These are phyloP conservation scores for Listronotus oregonensis DNA, from an alignment of 1,140 invertebrate species.

Conservation along the genomic window DNA sequence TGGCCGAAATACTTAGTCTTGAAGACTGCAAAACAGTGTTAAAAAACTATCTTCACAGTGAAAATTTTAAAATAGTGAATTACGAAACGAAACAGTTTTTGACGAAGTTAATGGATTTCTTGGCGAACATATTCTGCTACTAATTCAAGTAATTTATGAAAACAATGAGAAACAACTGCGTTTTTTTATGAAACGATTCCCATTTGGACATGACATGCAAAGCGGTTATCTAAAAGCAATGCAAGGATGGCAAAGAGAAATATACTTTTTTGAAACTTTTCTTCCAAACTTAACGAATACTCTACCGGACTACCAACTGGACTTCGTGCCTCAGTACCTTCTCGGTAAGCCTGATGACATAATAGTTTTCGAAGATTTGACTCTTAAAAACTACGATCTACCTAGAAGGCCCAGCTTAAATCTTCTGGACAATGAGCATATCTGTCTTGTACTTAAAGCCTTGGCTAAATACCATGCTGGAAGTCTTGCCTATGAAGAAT, in stretches of 20 bases:
- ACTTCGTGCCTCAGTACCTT: constrained; percentile 56
- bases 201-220: constrained; percentile 52
- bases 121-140: constrained; percentile 57
- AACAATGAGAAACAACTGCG: constrained; percentile 36
- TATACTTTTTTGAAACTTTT: constrained; percentile 56
- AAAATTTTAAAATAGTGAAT: constrained; percentile 20
- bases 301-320: constrained; percentile 31
- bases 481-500: constrained; percentile 60
- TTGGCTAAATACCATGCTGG: constrained; percentile 63
- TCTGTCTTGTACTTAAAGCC: constrained; percentile 58
- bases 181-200: constrained; percentile 61
- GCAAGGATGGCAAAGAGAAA: constrained; percentile 60
- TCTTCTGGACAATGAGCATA: constrained; percentile 58
- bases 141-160: constrained; percentile 31
- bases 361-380: constrained; percentile 59
- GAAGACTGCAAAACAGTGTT: constrained; percentile 4
- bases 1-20: too few species aligned
- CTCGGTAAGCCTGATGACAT: constrained; percentile 53
- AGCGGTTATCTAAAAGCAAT: constrained; percentile 58
- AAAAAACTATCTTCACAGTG: constrained; percentile 16
- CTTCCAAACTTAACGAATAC: constrained; percentile 51
- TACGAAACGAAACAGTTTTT: constrained; percentile 15
- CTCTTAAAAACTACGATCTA: constrained; percentile 52
- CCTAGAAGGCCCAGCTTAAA: constrained; percentile 47
- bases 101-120: constrained; percentile 59